Evolutionary conservation across 2,888 invertebrate species (phyloP).

Genomic region (Heliconius sara): DNA sequence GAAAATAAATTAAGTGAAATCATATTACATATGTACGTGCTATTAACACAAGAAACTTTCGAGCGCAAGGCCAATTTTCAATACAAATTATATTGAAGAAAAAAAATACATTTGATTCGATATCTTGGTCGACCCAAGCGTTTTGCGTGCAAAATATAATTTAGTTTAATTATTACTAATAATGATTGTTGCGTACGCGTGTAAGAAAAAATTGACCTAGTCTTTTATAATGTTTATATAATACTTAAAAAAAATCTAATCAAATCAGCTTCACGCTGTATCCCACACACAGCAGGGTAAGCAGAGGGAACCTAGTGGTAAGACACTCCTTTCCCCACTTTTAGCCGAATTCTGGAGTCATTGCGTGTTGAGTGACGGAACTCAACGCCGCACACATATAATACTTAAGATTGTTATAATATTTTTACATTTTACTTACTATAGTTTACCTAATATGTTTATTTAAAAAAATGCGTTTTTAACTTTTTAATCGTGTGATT

Average conservation of each 20-base stretch:
- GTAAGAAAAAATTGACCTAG: constrained; percentile 3
- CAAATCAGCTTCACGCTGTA: no score
- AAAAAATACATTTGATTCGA: not conserved
- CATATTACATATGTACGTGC: not conserved
- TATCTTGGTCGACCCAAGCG: not conserved
- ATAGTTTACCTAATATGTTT: no score
- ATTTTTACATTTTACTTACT: no score
- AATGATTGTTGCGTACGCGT: not conserved
- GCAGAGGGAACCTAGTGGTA: no score
- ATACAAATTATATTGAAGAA: not conserved
- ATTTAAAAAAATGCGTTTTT: no score
- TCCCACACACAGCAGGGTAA: no score
- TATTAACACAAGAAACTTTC: not conserved
- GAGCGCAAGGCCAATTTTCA: constrained; percentile 6
- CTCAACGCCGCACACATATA: no score
- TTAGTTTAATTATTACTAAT: constrained; percentile 9
- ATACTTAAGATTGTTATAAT: no score
- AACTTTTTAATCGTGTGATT: no score
- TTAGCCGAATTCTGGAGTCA: no score
- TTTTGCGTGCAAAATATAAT: not conserved
- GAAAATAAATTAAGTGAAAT: not conserved
- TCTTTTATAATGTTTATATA: not conserved
- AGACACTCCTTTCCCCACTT: no score
- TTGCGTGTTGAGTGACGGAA: no score
- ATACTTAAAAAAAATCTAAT: not conserved